Evolutionary conservation across 2,113 vertebrate genomes (phyloP).

Genomic region (Paradoxurus hermaphroditus): DNA sequence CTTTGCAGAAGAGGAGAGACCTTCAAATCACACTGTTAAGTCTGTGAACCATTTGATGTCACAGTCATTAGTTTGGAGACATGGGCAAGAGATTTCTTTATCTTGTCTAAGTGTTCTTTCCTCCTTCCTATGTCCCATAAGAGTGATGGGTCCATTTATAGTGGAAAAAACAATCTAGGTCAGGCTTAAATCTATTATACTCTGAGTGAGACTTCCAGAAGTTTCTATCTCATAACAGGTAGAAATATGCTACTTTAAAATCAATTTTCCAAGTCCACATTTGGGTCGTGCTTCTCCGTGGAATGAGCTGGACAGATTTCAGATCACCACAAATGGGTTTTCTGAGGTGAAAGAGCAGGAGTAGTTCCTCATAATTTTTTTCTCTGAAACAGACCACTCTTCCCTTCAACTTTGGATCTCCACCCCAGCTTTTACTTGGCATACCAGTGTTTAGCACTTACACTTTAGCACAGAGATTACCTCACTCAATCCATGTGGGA

Average conservation of each 20-base stretch:
- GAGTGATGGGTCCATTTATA: not conserved
- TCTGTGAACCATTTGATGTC: not conserved
- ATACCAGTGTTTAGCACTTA: not conserved
- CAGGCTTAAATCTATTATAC: not conserved
- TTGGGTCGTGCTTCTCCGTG: not conserved
- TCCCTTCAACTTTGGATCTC: not conserved
- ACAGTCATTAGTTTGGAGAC: slow-evolving; percentile 39
- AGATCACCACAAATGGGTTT: not conserved
- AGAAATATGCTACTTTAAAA: not conserved
- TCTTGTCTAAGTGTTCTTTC: not conserved
- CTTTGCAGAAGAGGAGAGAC: slow-evolving; percentile 31
- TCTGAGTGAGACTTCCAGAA: not conserved
- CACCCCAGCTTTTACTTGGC: not conserved
- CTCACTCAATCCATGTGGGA: not conserved
- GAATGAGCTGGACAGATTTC: not conserved
- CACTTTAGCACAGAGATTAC: not conserved
- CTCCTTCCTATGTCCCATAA: not conserved
- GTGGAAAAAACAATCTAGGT: not conserved
- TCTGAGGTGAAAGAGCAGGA: not conserved
- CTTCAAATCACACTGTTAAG: slow-evolving; percentile 57
- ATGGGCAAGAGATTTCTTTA: not conserved
- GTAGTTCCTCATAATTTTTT: not conserved
- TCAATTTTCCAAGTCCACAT: not conserved
- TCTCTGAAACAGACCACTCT: not conserved
- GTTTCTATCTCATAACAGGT: not conserved